Conservation (phyloP, 2,888 invertebrate genomes). For the Dicyrtomina minuta region DNA sequence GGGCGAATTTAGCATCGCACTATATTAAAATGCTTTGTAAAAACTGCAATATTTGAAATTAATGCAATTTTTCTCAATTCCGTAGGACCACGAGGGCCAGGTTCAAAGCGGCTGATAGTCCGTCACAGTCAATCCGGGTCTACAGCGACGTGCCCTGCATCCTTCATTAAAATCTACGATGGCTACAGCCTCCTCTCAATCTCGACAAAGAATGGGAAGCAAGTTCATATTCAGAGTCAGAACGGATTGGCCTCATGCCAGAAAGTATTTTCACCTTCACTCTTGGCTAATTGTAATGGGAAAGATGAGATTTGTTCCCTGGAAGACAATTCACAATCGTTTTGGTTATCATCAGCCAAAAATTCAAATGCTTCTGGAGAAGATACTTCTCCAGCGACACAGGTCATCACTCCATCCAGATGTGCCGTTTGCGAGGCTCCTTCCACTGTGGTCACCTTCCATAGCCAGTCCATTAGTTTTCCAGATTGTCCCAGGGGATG, state of each 20-base stretch:
- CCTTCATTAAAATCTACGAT: constrained; percentile 6
- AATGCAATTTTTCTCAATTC: background rate
- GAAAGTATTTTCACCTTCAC: background rate
- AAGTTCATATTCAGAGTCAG: background rate
- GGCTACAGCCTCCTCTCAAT: constrained; percentile 4
- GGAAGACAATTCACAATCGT: background rate
- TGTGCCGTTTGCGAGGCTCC: constrained; percentile 10
- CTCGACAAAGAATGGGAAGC: too few species aligned
- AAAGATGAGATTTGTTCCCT: background rate
- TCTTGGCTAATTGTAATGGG: constrained; percentile 1
- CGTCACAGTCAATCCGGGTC: constrained; percentile 7
- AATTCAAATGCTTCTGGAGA: background rate
- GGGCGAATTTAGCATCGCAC: too few species aligned
- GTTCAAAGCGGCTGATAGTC: background rate
- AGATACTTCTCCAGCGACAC: background rate
- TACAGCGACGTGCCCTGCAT: background rate
- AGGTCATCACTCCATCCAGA: background rate
- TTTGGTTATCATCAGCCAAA: background rate
- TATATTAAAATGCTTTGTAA: too few species aligned
- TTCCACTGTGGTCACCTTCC: background rate
- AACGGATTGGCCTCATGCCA: constrained; percentile 7
- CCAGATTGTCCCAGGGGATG: constrained; percentile 8
- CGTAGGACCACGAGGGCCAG: background rate
- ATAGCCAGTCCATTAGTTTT: background rate
- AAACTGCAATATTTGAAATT: background rate